Evolutionary conservation across 23 tunicate species (phyloP).

Genomic region (Ciona savignyi): DNA sequence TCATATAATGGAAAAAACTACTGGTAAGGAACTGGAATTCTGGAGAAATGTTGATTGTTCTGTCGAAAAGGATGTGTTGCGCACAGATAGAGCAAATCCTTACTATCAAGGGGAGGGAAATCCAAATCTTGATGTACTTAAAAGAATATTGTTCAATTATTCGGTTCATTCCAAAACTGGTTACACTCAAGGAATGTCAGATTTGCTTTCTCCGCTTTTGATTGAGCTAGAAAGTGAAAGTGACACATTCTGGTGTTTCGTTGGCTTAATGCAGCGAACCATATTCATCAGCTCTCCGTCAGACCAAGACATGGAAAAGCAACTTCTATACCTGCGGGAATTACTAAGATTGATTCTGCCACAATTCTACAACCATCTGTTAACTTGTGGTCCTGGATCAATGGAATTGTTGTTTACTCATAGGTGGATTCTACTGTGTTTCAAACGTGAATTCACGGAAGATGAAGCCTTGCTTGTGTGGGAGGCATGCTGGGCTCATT

Average conservation of each 20-base stretch:
- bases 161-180: constrained; percentile 66
- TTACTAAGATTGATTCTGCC: constrained; percentile 50
- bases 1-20: neutral
- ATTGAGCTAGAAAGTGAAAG: constrained; percentile 52
- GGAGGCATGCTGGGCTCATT: constrained; percentile 88
- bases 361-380: constrained; percentile 33
- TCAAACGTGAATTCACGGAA: constrained; percentile 74
- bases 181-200: constrained; percentile 87
- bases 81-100: constrained; percentile 76
- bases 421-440: constrained; percentile 77
- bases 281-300: constrained; percentile 76
- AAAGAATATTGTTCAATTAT: constrained; percentile 64
- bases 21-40: constrained; percentile 12
- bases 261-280: constrained; percentile 79
- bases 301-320: constrained; percentile 78
- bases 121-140: constrained; percentile 48
- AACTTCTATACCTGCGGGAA: constrained; percentile 53
- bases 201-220: constrained; percentile 56
- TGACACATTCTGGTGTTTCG: constrained; percentile 80
- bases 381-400: constrained; percentile 50
- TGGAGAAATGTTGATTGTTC: constrained; percentile 55
- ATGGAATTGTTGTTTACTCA: constrained; percentile 71
- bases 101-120: constrained; percentile 62
- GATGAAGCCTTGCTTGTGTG: constrained; percentile 65
- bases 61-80: constrained; percentile 68